Base-by-base conservation (phyloP, 2,888 invertebrate species). In the Taphrorychus bicolor region DNA sequence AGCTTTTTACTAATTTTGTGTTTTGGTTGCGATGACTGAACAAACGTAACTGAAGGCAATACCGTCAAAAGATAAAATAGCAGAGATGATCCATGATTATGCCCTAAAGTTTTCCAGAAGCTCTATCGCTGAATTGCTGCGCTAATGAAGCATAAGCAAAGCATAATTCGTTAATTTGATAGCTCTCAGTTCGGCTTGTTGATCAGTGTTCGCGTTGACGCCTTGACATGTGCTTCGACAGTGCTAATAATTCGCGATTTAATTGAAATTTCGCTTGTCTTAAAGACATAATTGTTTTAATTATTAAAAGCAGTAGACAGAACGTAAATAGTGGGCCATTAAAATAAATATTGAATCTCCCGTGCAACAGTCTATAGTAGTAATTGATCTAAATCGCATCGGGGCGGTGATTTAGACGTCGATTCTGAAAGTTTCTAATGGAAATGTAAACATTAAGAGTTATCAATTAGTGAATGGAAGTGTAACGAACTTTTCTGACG, bases 161-260 rank as follows among this genome's bases (percentile, higher is more conserved):
- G 9, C 0, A 51, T 19, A 51, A 48, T 42, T 53, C 16, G 9
- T 11, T 40, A 49, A 62, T 62, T 62, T 62, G 62, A 54, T 56
- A 48, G 49, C 62, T 62, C 49, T 56, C 49, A 45, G 17, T 16
- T 45, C 45, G 56, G 62, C 17, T 56, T 56, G 32, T 56, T 45
- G 49, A 56, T 56, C 62, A 62, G 62, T 62, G 48, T 56, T 62
- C 62, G 42, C 17, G 49, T 32, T 56, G 62, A 62, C 45, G 48
- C 56, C 56, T 62, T 32, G 51, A 40, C 62, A 62, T 62, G 18
- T 48, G 56, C 56, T 62, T 32, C 5, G n/a, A 32, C 62, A 49
- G 56, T 14, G 49, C 40, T 54, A 40, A 53, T 32, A 11, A 7
- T 17, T 45, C 14, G 45, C 14, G 32, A 45, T 16, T 45, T 1